Conservation (phyloP, 1,140 invertebrate species). For the Drosophila auraria region DNA sequence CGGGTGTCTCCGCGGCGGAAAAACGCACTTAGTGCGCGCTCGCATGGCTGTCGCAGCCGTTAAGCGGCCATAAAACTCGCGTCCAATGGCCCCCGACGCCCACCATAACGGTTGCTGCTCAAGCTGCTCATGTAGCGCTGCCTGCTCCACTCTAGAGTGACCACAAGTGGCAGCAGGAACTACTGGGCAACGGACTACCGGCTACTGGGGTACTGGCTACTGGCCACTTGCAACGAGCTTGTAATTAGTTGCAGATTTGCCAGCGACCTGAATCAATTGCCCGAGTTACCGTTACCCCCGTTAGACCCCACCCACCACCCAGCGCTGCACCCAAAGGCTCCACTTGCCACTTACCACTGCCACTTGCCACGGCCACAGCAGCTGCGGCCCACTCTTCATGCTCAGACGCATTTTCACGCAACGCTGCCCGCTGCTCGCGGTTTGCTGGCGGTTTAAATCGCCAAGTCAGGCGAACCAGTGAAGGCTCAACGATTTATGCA, state of each 20-base stretch:
- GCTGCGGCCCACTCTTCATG: slow-evolving; percentile 35
- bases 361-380: slow-evolving; percentile 16
- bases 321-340: not conserved
- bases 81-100: slow-evolving; percentile 41
- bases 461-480: slow-evolving; percentile 4
- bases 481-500: slow-evolving; percentile 4
- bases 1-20: slow-evolving; percentile 15
- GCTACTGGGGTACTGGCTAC: slow-evolving; percentile 27
- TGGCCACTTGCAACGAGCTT: slow-evolving; percentile 48
- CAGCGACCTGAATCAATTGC: slow-evolving; percentile 73
- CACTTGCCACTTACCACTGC: slow-evolving; percentile 7
- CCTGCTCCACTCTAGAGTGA: slow-evolving; percentile 22
- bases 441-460: slow-evolving; percentile 46
- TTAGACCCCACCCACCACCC: slow-evolving; percentile 20
- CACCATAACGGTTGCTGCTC: slow-evolving; percentile 29
- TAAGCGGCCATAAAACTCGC: slow-evolving; percentile 42
- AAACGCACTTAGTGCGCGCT: slow-evolving; percentile 38
- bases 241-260: slow-evolving; percentile 61
- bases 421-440: slow-evolving; percentile 26
- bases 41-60: slow-evolving; percentile 42
- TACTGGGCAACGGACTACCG: slow-evolving; percentile 25
- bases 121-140: slow-evolving; percentile 11
- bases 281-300: slow-evolving; percentile 58
- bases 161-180: slow-evolving; percentile 31
- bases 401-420: slow-evolving; percentile 58